A percentile compares a stretch with the other conserved stretches of the same genome.
These are phyloP conservation scores for Penaeus vannamei DNA, from an alignment of 1,140 invertebrate genomes.

Conservation along the genomic window DNA sequence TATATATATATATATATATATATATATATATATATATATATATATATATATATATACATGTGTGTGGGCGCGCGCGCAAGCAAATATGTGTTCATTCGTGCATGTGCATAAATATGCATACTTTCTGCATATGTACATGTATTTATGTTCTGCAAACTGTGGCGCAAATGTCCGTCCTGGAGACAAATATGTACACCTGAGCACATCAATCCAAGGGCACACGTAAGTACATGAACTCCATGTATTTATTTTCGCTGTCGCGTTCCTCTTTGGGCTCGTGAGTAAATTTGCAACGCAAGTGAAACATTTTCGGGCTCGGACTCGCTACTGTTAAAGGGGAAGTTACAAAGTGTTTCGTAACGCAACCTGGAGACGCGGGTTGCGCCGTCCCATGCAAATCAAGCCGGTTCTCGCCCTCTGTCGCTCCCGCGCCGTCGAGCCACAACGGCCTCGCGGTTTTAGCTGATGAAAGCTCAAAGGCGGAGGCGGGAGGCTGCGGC, in stretches of 20 bases:
- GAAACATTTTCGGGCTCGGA: not conserved
- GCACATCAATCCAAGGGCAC: not conserved
- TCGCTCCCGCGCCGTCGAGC: no score
- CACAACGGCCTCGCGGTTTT: no score
- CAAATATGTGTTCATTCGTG: no score
- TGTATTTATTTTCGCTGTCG: not conserved
- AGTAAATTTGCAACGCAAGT: not conserved
- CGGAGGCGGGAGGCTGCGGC: no score
- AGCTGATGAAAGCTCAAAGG: no score
- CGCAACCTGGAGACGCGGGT: no score
- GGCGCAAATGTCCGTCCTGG: no score
- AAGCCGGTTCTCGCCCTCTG: no score
- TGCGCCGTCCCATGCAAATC: no score
- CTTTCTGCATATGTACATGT: not conserved
- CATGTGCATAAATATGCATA: not conserved
- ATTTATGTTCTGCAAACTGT: not conserved
- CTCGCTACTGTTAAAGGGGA: not conserved
- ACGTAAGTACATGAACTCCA: not conserved
- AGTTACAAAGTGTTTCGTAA: no score
- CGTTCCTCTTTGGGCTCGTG: not conserved
- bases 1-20: constrained; percentile 36
- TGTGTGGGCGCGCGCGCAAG: no score
- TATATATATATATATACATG: no score
- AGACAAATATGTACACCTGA: not conserved
- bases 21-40: constrained; percentile 14